These are phyloP conservation scores for Pocillopora damicornis DNA, from an alignment of 64 coral and sea anemone genomes.

Conservation along the genomic window DNA sequence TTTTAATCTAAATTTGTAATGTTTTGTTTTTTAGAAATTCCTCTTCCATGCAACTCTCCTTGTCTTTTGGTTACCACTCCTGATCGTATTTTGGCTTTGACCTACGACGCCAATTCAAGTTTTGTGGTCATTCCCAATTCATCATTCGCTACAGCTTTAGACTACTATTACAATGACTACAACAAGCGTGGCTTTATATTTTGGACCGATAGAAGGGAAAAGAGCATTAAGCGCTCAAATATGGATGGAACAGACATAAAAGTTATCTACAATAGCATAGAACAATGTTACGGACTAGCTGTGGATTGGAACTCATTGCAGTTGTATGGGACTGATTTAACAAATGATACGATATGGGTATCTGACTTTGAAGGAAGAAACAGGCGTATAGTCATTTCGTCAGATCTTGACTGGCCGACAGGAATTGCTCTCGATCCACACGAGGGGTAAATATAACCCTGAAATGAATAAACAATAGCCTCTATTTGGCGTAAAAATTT, in stretches of 20 bases:
- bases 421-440: not conserved
- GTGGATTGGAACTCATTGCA: conserved; percentile 49
- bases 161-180: conserved; percentile 21
- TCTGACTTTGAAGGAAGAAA: too few relatives aligned
- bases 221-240: conserved; percentile 33
- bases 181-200: conserved; percentile 30
- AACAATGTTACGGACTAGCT: conserved; percentile 44
- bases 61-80: conserved; percentile 61
- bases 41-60: not conserved
- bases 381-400: too few relatives aligned
- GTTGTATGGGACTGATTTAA: conserved; percentile 61
- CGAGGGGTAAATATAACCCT: too few relatives aligned
- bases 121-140: conserved; percentile 30
- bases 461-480: too few relatives aligned
- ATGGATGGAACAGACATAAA: conserved; percentile 44
- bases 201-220: conserved; percentile 47
- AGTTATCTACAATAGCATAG: conserved; percentile 15
- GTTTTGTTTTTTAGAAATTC: too few relatives aligned
- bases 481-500: too few relatives aligned
- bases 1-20: too few relatives aligned
- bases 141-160: conserved; percentile 31
- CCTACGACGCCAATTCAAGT: not conserved
- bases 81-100: conserved; percentile 48
- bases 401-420: not conserved
- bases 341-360: too few relatives aligned